phyloP scores from a whole-genome alignment of 2,888 invertebrate species.

The Bedellia somnulentella region DNA sequence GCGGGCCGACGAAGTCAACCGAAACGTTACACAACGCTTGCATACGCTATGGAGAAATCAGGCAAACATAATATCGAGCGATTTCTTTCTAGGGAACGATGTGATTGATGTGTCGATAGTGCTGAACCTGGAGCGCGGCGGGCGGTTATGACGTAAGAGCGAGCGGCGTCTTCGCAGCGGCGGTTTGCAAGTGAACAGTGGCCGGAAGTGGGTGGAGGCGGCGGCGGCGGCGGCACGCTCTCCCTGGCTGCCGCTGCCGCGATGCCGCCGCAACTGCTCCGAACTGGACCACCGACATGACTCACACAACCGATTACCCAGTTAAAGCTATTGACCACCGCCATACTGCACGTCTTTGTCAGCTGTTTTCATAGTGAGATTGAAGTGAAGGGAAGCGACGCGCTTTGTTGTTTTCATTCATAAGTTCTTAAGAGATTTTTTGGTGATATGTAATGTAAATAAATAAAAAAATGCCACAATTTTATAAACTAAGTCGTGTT shows the following conservation, averaged over 20 bases:
- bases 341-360: no score
- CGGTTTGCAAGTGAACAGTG: conserved; percentile 24
- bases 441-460: no score
- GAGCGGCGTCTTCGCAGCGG: conserved; percentile 24
- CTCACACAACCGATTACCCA: conserved; percentile 17
- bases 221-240: conserved; percentile 11
- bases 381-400: no score
- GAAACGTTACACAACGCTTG: conserved; percentile 70
- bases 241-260: conserved; percentile 29
- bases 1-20: conserved; percentile 69
- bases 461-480: no score
- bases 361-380: no score
- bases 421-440: no score
- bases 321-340: no score
- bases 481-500: no score
- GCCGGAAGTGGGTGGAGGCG: conserved; percentile 9
- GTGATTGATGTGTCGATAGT: conserved; percentile 68
- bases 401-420: no score
- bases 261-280: conserved; percentile 16
- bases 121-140: conserved; percentile 39
- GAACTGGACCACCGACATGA: conserved; percentile 15
- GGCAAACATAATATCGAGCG: conserved; percentile 73
- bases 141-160: conserved; percentile 37
- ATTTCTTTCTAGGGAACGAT: conserved; percentile 73
- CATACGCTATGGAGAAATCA: conserved; percentile 65